Conservation (phyloP, 2,888 invertebrate species). For the Rotaria magnacalcarata region DNA sequence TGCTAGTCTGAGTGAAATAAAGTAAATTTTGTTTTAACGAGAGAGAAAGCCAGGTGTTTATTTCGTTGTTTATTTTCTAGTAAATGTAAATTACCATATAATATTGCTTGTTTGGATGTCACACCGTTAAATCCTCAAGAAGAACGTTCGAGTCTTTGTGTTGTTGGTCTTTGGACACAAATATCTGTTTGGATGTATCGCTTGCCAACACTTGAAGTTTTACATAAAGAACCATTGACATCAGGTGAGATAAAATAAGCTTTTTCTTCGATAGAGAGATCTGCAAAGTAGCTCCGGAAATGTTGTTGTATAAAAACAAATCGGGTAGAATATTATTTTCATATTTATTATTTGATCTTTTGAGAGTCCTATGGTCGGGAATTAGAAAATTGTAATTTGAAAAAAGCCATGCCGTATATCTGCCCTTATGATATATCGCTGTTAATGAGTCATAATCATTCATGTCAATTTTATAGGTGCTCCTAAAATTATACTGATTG, state of each 20-base stretch:
- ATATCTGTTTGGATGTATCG: constrained; percentile 81
- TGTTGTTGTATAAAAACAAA: no score
- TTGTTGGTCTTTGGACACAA: constrained; percentile 93
- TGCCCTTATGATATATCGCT: no score
- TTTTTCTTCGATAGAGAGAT: constrained; percentile 48
- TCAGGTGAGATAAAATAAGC: constrained; percentile 3
- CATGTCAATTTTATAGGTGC: no score
- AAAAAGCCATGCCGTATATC: no score
- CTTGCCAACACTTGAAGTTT: constrained; percentile 75
- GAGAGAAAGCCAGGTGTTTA: no score
- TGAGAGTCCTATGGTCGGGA: no score
- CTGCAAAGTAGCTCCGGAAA: no score
- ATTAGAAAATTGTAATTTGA: no score
- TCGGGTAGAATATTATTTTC: no score
- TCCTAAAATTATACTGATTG: no score
- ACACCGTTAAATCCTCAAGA: constrained; percentile 67
- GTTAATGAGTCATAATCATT: no score
- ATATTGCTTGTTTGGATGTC: constrained; percentile 90
- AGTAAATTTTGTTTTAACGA: constrained; percentile 47
- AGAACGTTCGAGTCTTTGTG: constrained; percentile 70
- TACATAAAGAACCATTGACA: constrained; percentile 74
- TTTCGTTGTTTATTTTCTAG: constrained; percentile 49
- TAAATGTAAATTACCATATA: constrained; percentile 72
- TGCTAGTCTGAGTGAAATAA: constrained; percentile 58
- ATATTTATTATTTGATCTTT: no score